A percentile compares a stretch with the other conserved stretches of the same genome.
These are phyloP conservation scores for Diachasma alloeum DNA, from an alignment of 1,140 invertebrate species.

Conservation along the genomic window DNA sequence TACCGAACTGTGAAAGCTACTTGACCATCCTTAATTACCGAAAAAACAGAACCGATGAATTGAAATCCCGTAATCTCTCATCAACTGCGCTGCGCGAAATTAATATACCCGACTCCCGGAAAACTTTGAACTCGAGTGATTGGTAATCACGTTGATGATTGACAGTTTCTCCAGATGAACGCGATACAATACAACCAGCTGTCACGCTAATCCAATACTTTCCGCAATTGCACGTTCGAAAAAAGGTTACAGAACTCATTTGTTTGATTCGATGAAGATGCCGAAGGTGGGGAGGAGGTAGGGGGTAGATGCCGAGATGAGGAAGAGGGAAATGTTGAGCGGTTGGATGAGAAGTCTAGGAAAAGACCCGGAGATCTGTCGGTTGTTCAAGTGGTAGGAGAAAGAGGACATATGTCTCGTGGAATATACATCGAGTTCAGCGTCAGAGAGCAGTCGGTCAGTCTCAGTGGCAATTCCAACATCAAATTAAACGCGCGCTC, in stretches of 20 bases:
- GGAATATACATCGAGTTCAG: not conserved
- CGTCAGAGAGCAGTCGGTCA: slow-evolving; percentile 8
- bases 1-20: too few species aligned
- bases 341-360: slow-evolving; percentile 9
- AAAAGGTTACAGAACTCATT: not conserved
- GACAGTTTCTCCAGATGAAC: not conserved
- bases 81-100: not conserved
- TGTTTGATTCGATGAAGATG: too few species aligned
- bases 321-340: not conserved
- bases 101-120: not conserved
- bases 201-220: not conserved
- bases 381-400: not conserved
- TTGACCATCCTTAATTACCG: too few species aligned
- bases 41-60: too few species aligned
- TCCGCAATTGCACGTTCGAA: not conserved
- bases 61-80: not conserved
- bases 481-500: not conserved
- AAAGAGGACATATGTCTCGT: slow-evolving; percentile 10
- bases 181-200: not conserved
- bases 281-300: not conserved
- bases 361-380: not conserved
- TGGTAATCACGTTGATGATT: not conserved
- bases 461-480: not conserved
- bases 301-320: not conserved
- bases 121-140: not conserved